phyloP scores from a whole-genome alignment of 2,113 vertebrate species.

The Pelecanus crispus region DNA sequence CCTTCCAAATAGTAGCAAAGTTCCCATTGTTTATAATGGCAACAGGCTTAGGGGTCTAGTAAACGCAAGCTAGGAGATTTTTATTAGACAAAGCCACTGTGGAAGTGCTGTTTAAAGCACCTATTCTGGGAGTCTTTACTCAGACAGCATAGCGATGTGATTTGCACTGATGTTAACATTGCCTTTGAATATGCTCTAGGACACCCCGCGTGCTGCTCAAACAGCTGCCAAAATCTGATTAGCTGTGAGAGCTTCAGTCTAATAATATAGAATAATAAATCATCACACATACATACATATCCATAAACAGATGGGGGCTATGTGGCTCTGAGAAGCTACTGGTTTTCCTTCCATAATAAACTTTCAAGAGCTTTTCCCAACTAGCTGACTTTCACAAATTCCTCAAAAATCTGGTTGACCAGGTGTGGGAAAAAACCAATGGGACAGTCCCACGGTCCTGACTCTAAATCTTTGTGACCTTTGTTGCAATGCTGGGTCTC shows the following conservation, averaged over 20 bases:
- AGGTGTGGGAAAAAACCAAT: not conserved
- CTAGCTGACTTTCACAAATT: not conserved
- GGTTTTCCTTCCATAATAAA: not conserved
- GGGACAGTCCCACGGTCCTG: not conserved
- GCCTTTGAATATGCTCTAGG: not conserved
- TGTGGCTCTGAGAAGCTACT: not conserved
- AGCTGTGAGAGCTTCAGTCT: not conserved
- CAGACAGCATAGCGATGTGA: not conserved
- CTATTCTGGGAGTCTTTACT: not conserved
- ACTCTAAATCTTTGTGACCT: not conserved
- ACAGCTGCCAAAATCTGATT: not conserved
- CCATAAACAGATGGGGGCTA: not conserved
- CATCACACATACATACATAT: not conserved
- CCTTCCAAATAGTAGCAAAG: not conserved
- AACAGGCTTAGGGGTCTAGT: not conserved
- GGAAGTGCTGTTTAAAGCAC: not conserved
- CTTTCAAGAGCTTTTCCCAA: not conserved
- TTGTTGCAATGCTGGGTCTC: not conserved
- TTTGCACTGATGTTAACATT: not conserved
- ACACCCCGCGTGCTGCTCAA: not conserved
- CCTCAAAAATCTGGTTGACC: not conserved
- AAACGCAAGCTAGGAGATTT: not conserved
- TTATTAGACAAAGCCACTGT: not conserved
- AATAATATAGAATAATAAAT: not conserved
- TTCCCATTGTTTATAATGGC: not conserved